Evolutionary conservation across 2,797 vertebrate species (phyloP).

Genomic region (Sphaeramia orbicularis): DNA sequence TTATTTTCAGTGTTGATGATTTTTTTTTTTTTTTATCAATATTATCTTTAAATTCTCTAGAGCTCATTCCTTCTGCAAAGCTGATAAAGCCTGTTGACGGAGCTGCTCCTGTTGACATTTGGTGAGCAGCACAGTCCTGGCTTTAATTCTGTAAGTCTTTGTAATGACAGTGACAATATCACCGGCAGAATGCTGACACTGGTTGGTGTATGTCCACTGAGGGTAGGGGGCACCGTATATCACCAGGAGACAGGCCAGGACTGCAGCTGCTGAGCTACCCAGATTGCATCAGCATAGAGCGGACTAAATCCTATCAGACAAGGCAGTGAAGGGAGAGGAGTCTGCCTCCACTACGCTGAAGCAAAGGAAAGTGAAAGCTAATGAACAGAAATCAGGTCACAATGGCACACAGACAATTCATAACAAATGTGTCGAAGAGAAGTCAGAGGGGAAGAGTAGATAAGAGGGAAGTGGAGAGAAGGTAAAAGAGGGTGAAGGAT

Average conservation of each 20-base stretch:
- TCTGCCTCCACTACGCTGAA: constrained; percentile 48
- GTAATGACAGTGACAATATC: constrained; percentile 66
- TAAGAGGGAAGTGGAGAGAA: background rate
- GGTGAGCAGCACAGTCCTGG: constrained; percentile 18
- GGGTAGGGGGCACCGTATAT: constrained; percentile 59
- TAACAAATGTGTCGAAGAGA: constrained; percentile 45
- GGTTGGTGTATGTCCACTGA: constrained; percentile 55
- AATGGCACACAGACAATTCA: constrained; percentile 60
- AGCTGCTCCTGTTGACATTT: constrained; percentile 59
- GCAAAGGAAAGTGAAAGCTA: constrained; percentile 75
- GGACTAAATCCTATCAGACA: constrained; percentile 84
- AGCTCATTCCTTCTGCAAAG: constrained; percentile 28
- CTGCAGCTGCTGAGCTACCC: constrained; percentile 79
- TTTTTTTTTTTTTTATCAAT: constrained; percentile 5
- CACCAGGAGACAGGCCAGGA: constrained; percentile 72
- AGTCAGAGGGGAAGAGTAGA: constrained; percentile 38
- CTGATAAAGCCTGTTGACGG: constrained; percentile 30
- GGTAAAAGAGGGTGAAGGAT: constrained; percentile 12
- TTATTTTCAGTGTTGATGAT: constrained; percentile 43
- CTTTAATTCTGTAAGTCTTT: constrained; percentile 57
- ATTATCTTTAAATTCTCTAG: too few species aligned
- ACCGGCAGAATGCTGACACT: constrained; percentile 60
- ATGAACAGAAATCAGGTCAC: constrained; percentile 78
- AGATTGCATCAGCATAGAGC: constrained; percentile 82
- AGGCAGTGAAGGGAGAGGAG: constrained; percentile 82